Evolutionary conservation across 2,888 invertebrate genomes (phyloP).

Genomic region (Lithophane socia): DNA sequence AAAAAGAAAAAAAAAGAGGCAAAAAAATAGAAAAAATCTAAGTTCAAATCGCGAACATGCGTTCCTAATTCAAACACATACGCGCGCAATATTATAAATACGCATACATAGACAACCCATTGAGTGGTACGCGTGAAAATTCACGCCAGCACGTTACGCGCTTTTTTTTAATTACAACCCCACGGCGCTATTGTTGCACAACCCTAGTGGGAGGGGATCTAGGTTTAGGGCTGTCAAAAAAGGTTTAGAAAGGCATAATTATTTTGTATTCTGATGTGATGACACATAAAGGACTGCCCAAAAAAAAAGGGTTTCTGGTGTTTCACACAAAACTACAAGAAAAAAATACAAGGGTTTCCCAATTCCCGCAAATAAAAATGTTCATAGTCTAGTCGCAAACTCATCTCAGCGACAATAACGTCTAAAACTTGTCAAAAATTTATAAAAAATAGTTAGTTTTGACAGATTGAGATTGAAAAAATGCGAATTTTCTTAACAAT

Average conservation of each 20-base stretch:
- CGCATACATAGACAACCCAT: conserved; percentile 60
- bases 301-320: neutral
- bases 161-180: conserved; percentile 89
- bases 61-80: conserved; percentile 42
- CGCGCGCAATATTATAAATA: conserved; percentile 32
- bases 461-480: too few relatives aligned
- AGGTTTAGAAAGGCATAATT: conserved; percentile 8
- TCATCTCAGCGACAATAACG: too few relatives aligned
- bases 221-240: conserved; percentile 77
- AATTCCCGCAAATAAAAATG: too few relatives aligned
- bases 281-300: neutral
- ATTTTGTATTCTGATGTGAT: neutral
- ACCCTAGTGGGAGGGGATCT: conserved; percentile 82
- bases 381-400: too few relatives aligned
- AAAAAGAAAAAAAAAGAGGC: neutral
- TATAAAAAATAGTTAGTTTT: too few relatives aligned
- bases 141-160: conserved; percentile 83
- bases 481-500: too few relatives aligned
- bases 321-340: neutral
- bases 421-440: too few relatives aligned
- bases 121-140: conserved; percentile 86
- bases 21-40: neutral
- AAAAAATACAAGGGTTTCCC: too few relatives aligned
- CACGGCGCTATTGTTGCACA: conserved; percentile 85
- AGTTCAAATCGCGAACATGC: conserved; percentile 35